phyloP scores from a whole-genome alignment of 2,888 invertebrate species.

The Capitulum mitella region DNA sequence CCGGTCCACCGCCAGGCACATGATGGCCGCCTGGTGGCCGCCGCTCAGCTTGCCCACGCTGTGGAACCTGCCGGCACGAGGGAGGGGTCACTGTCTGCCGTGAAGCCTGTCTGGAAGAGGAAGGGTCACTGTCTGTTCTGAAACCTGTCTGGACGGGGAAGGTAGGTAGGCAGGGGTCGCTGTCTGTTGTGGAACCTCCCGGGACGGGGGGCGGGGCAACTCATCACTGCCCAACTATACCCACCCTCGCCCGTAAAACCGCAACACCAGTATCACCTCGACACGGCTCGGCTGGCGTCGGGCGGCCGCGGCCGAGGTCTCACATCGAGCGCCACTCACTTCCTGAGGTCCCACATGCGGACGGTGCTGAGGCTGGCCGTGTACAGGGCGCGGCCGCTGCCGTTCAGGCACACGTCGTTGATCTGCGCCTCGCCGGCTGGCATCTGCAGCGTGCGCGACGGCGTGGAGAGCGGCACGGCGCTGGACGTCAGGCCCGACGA shows the following conservation, averaged over 20 bases:
- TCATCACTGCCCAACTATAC: too few relatives aligned
- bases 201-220: too few relatives aligned
- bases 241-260: too few relatives aligned
- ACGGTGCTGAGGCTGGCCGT: slow-evolving; percentile 72
- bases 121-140: too few relatives aligned
- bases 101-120: too few relatives aligned
- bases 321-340: slow-evolving; percentile 38
- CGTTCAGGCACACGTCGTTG: slow-evolving; percentile 59
- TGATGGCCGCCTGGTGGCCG: slow-evolving; percentile 74
- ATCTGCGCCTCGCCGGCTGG: slow-evolving; percentile 59
- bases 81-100: too few relatives aligned
- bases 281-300: too few relatives aligned
- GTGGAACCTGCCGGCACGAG: slow-evolving; percentile 58
- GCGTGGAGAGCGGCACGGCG: slow-evolving; percentile 44
- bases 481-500: slow-evolving; percentile 43
- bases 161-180: too few relatives aligned
- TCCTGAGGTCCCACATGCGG: slow-evolving; percentile 74
- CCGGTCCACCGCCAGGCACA: slow-evolving; percentile 64
- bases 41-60: slow-evolving; percentile 65
- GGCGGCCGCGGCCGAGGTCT: too few relatives aligned
- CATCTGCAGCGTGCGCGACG: slow-evolving; percentile 50
- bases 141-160: too few relatives aligned
- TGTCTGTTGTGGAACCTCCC: too few relatives aligned
- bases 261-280: too few relatives aligned
- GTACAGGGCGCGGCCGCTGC: slow-evolving; percentile 59